These are phyloP conservation scores for Sinhomidia bicolor DNA, from an alignment of 2,888 invertebrate species.

Conservation along the genomic window DNA sequence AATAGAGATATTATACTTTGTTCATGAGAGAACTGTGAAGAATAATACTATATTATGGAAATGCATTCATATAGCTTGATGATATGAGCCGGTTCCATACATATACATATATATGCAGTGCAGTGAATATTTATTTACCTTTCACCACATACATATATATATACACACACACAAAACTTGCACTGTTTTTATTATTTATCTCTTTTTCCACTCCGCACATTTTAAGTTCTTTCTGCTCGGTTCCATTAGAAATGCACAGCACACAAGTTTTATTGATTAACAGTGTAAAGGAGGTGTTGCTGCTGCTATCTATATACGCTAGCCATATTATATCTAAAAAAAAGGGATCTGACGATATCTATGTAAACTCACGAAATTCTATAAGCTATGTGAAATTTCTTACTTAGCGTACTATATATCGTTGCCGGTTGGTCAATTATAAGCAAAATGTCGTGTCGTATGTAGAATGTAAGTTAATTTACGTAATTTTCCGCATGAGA, in stretches of 20 bases:
- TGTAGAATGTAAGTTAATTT: neutral
- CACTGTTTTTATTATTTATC: neutral
- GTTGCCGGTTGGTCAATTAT: neutral
- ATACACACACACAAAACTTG: too few species aligned
- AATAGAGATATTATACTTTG: neutral
- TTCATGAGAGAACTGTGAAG: neutral
- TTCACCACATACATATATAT: neutral
- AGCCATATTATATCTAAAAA: neutral
- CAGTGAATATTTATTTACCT: neutral
- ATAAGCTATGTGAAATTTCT: neutral
- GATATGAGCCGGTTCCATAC: neutral
- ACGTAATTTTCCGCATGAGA: neutral
- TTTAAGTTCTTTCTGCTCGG: neutral
- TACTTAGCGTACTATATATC: neutral
- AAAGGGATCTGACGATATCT: neutral
- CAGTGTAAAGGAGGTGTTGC: neutral
- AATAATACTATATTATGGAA: neutral
- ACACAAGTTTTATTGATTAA: conserved; percentile 11
- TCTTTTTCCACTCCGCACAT: conserved; percentile 20
- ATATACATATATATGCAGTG: too few species aligned
- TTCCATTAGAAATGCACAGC: neutral
- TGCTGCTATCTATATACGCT: too few species aligned
- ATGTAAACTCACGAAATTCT: neutral
- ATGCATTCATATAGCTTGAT: neutral
- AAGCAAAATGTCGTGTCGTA: neutral